phyloP scores from a whole-genome alignment of 2,888 invertebrate species.

The Zhengitettix transpicula region DNA sequence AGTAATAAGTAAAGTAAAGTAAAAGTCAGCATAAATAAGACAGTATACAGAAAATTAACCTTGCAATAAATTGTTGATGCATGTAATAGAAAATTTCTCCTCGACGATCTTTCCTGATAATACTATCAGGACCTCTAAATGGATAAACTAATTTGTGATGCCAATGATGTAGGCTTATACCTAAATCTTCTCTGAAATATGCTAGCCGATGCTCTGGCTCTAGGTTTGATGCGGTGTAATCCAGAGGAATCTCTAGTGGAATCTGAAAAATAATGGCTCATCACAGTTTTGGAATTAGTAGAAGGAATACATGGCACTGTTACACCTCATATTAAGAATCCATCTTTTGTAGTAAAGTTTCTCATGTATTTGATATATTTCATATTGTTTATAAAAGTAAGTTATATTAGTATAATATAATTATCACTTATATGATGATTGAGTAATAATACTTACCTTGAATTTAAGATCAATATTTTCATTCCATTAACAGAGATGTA shows the following conservation, averaged over 20 bases:
- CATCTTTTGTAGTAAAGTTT: too few relatives aligned
- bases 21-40: neutral
- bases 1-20: neutral
- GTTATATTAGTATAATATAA: too few relatives aligned
- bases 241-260: conserved; percentile 20
- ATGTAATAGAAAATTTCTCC: conserved; percentile 27
- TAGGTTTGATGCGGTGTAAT: conserved; percentile 22
- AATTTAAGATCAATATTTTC: too few relatives aligned
- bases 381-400: too few relatives aligned
- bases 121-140: conserved; percentile 17
- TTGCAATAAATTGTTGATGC: conserved; percentile 27
- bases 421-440: too few relatives aligned
- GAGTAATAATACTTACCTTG: too few relatives aligned
- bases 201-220: conserved; percentile 23
- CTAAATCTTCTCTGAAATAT: conserved; percentile 35
- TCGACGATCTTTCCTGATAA: conserved; percentile 21
- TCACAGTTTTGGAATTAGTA: neutral
- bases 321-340: too few relatives aligned
- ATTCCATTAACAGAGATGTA: too few relatives aligned
- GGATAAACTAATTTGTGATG: conserved; percentile 35
- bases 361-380: too few relatives aligned
- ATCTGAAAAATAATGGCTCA: conserved; percentile 8
- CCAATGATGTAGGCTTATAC: conserved; percentile 36
- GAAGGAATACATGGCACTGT: too few relatives aligned
- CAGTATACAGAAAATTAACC: conserved; percentile 13